A percentile compares a stretch with the other conserved stretches of the same genome.
These are phyloP conservation scores for Nycticorax nycticorax DNA, from an alignment of 2,113 vertebrate genomes.

Conservation along the genomic window DNA sequence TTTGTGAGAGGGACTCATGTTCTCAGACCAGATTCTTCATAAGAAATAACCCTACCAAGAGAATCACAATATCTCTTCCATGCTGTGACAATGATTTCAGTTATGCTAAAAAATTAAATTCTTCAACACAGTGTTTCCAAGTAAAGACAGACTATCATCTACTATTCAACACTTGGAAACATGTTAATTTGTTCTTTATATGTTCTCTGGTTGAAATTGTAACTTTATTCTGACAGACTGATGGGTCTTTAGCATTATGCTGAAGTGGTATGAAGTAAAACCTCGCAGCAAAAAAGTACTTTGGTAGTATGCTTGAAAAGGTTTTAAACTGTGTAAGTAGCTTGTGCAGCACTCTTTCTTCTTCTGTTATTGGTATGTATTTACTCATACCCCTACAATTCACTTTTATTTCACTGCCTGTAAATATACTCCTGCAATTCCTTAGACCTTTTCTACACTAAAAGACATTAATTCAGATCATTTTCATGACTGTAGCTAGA, in stretches of 20 bases:
- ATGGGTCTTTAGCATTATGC: neutral
- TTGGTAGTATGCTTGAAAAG: neutral
- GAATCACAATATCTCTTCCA: neutral
- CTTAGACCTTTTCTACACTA: neutral
- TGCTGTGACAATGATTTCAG: neutral
- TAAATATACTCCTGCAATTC: neutral
- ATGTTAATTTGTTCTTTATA: neutral
- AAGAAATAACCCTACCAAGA: neutral
- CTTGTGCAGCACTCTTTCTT: neutral
- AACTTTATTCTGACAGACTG: neutral
- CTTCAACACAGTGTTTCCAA: neutral
- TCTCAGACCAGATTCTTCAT: neutral
- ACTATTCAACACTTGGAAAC: neutral
- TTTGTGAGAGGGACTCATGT: neutral
- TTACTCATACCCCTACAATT: neutral
- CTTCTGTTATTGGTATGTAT: neutral
- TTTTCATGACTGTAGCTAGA: neutral
- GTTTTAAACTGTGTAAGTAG: neutral
- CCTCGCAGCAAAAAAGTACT: neutral
- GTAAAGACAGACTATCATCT: neutral
- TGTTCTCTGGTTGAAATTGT: neutral
- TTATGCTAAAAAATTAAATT: neutral
- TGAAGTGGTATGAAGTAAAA: neutral
- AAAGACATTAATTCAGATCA: no score
- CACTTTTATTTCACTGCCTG: neutral